A percentile compares a stretch with the other conserved stretches of the same genome.
Evolutionary conservation across 2,797 vertebrate genomes (phyloP).

Genomic region (Loriculus beryllinus): DNA sequence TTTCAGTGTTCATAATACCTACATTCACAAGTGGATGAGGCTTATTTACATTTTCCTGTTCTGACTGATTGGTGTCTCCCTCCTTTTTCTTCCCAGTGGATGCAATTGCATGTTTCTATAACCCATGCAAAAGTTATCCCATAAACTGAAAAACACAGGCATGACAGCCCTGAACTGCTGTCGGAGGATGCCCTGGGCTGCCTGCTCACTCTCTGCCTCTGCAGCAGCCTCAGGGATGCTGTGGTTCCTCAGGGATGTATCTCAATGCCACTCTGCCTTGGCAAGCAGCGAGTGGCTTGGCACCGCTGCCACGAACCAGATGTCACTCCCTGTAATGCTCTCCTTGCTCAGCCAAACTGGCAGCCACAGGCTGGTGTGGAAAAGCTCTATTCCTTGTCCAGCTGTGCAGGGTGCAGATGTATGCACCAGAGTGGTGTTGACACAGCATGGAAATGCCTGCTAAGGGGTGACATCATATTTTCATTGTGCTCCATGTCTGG

Average conservation of each 20-base stretch:
- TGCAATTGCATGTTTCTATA: neutral
- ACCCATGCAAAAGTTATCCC: neutral
- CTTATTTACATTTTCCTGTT: conserved; percentile 33
- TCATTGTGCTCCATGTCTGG: neutral
- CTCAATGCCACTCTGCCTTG: neutral
- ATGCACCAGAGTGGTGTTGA: neutral
- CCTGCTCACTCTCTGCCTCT: neutral
- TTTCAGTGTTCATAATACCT: neutral
- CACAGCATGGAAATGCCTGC: neutral
- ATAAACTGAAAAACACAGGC: neutral
- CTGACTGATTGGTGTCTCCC: neutral
- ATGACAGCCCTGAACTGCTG: neutral
- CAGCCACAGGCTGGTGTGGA: neutral
- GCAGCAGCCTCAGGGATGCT: conserved; percentile 33
- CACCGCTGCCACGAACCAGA: neutral
- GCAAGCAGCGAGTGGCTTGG: fast-evolving
- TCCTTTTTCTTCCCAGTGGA: neutral
- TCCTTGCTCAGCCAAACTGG: neutral
- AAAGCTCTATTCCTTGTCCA: neutral
- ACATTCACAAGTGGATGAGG: neutral
- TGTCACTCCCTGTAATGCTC: fast-evolving
- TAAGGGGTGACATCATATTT: neutral
- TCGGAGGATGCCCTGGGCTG: neutral
- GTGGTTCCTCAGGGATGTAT: neutral
- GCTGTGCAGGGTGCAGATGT: fast-evolving